Evolutionary conservation across 2,888 invertebrate species (phyloP).

Genomic region (Ferdinandea cuprea): DNA sequence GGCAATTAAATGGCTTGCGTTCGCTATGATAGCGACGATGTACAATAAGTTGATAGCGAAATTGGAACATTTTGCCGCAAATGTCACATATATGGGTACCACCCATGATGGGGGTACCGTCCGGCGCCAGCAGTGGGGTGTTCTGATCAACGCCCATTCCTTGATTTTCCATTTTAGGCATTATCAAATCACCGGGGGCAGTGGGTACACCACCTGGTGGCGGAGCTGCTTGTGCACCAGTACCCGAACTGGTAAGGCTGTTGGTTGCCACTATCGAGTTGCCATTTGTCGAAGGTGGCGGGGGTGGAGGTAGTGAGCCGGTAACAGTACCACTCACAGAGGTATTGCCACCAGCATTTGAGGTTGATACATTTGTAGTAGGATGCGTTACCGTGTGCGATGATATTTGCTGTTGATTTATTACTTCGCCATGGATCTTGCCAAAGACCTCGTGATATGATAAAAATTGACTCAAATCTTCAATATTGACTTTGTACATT

Average conservation of each 20-base stretch:
- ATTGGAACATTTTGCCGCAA: constrained; percentile 94
- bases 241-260: constrained; percentile 59
- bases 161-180: constrained; percentile 83
- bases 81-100: constrained; percentile 90
- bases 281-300: constrained; percentile 61
- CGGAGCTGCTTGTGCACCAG: constrained; percentile 47
- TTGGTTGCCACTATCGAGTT: constrained; percentile 75
- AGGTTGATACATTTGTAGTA: constrained; percentile 79
- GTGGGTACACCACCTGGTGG: constrained; percentile 44
- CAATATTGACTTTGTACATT: constrained; percentile 92
- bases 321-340: constrained; percentile 69
- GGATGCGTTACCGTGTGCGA: constrained; percentile 82
- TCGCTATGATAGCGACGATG: constrained; percentile 94
- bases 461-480: constrained; percentile 92
- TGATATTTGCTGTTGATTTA: constrained; percentile 83
- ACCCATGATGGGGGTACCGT: constrained; percentile 85
- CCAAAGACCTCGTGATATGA: constrained; percentile 94
- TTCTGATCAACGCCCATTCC: constrained; percentile 83
- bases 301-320: constrained; percentile 68
- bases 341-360: constrained; percentile 77
- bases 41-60: constrained; percentile 93
- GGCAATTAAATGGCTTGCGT: constrained; percentile 91
- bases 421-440: constrained; percentile 84
- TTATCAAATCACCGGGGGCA: constrained; percentile 79
- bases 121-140: constrained; percentile 85